Percentiles rank a stretch among this genome's conserved stretches.
Conservation (phyloP, 2,113 vertebrate genomes). For the Oriolus oriolus region DNA sequence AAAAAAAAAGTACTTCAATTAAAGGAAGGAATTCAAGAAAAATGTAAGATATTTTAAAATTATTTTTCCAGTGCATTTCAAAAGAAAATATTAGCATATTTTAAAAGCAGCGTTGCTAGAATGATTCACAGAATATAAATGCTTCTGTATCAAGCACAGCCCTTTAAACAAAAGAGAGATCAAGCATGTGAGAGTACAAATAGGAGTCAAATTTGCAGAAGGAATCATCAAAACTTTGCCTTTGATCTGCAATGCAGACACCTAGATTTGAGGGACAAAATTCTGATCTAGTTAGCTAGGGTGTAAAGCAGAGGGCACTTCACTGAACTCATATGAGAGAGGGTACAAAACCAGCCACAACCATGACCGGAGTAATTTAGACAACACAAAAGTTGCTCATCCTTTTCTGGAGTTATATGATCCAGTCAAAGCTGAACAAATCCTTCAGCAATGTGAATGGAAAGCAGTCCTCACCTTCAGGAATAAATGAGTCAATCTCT, state of each 20-base stretch:
- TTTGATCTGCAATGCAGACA: neutral
- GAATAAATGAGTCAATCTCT: neutral
- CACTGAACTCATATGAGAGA: neutral
- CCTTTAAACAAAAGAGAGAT: slow-evolving; percentile 26
- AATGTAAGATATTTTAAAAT: slow-evolving; percentile 27
- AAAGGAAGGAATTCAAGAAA: slow-evolving; percentile 15
- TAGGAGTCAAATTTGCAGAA: neutral
- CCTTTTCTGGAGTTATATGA: neutral
- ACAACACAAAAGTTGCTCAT: neutral
- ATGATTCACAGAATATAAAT: neutral
- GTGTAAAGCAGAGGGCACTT: neutral
- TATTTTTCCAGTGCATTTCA: slow-evolving; percentile 35
- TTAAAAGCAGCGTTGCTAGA: neutral
- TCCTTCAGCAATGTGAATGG: neutral
- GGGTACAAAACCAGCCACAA: neutral
- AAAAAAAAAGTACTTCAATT: neutral
- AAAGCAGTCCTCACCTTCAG: neutral
- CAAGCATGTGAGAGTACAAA: neutral
- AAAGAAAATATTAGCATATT: slow-evolving; percentile 56
- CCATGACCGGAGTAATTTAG: neutral
- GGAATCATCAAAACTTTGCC: neutral
- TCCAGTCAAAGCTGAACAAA: neutral
- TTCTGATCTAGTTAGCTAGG: neutral
- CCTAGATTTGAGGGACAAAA: neutral
- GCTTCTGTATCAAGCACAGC: neutral